Evolutionary conservation across 2,888 invertebrate genomes (phyloP).

Genomic region (Pseudeuparius sepicola): DNA sequence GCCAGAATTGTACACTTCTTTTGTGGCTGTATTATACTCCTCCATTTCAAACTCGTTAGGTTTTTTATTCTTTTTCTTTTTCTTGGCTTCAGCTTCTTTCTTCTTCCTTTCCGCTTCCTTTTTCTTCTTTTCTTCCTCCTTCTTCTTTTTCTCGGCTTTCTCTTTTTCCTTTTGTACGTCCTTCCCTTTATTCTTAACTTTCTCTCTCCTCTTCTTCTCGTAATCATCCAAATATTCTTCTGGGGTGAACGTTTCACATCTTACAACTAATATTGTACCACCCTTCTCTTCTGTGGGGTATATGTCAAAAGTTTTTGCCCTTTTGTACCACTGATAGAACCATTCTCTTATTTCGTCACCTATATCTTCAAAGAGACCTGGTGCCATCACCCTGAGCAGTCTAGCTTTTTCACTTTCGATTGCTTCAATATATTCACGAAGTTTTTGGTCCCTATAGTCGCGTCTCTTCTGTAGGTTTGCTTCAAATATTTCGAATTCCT

Average conservation of each 20-base stretch:
- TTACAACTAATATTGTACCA: slow-evolving; percentile 50
- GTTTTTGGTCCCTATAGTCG: slow-evolving; percentile 39
- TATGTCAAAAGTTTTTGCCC: slow-evolving; percentile 53
- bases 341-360: slow-evolving; percentile 66
- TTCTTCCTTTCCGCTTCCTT: slow-evolving; percentile 35
- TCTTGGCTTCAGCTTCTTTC: slow-evolving; percentile 35
- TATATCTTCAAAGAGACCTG: slow-evolving; percentile 62
- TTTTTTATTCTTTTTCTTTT: slow-evolving; percentile 28
- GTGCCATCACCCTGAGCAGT: slow-evolving; percentile 43
- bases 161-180: slow-evolving; percentile 28
- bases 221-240: slow-evolving; percentile 45
- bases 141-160: slow-evolving; percentile 24
- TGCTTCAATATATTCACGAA: slow-evolving; percentile 40
- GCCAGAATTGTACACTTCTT: slow-evolving; percentile 37
- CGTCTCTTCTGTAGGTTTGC: slow-evolving; percentile 42
- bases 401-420: slow-evolving; percentile 43
- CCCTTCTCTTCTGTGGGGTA: slow-evolving; percentile 64
- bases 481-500: slow-evolving; percentile 41
- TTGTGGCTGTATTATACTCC: slow-evolving; percentile 33
- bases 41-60: slow-evolving; percentile 28
- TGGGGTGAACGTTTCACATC: slow-evolving; percentile 49
- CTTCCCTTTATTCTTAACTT: slow-evolving; percentile 24
- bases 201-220: slow-evolving; percentile 30
- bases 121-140: slow-evolving; percentile 28
- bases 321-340: slow-evolving; percentile 57